phyloP scores from a whole-genome alignment of 2,888 invertebrate genomes.

The Scaptomyza flava region DNA sequence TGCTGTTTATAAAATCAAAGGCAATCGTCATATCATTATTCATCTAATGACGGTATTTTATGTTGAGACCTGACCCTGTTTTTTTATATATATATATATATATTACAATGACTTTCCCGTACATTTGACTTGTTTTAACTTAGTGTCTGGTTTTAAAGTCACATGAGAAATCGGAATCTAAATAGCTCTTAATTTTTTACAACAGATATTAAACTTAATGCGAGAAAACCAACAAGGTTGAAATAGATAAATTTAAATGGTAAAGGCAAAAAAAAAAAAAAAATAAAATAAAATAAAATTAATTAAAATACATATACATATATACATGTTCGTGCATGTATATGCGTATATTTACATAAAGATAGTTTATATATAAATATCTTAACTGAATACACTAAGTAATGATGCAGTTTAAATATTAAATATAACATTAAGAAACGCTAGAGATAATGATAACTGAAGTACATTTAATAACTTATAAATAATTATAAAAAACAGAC shows the following conservation, averaged over 20 bases:
- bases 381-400: constrained; percentile 69
- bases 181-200: constrained; percentile 54
- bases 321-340: constrained; percentile 36
- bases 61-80: constrained; percentile 51
- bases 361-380: constrained; percentile 55
- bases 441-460: constrained; percentile 63
- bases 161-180: constrained; percentile 60
- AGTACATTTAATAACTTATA: constrained; percentile 62
- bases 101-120: constrained; percentile 37
- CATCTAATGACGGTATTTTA: constrained; percentile 15
- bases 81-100: too few species aligned
- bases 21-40: neutral
- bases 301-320: constrained; percentile 68
- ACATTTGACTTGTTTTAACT: constrained; percentile 41
- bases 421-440: constrained; percentile 46
- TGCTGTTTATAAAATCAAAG: constrained; percentile 12
- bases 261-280: constrained; percentile 34
- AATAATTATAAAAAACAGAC: constrained; percentile 58
- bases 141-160: constrained; percentile 62
- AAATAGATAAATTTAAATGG: constrained; percentile 47
- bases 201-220: constrained; percentile 45
- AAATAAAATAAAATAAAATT: constrained; percentile 18
- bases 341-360: constrained; percentile 54
- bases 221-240: constrained; percentile 35
- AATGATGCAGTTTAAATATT: constrained; percentile 66